phyloP scores from a whole-genome alignment of 53 echinoderm and acorn worm genomes.

The Paelopatides confundens region DNA sequence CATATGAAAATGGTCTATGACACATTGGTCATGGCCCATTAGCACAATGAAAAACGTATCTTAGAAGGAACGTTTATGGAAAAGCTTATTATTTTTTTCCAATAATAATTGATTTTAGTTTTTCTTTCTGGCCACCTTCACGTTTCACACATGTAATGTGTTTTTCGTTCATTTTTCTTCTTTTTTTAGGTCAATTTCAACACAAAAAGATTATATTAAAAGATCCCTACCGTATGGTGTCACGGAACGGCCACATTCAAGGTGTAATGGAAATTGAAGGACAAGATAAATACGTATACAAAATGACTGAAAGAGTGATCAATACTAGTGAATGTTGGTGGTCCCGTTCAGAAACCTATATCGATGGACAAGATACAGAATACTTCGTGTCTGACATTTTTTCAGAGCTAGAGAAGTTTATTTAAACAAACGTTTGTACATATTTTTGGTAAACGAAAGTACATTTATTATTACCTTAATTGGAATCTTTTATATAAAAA shows the following conservation, averaged over 20 bases:
- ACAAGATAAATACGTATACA: neutral
- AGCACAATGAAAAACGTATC: too few relatives aligned
- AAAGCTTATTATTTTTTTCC: too few relatives aligned
- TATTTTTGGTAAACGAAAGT: too few relatives aligned
- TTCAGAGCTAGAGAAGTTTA: neutral
- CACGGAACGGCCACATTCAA: neutral
- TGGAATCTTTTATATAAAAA: too few relatives aligned
- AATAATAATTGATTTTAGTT: too few relatives aligned
- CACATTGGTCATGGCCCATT: too few relatives aligned
- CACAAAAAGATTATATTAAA: neutral
- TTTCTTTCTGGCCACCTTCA: too few relatives aligned
- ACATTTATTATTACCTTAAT: too few relatives aligned
- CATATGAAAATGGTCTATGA: too few relatives aligned
- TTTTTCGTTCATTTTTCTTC: neutral
- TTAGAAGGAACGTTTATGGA: too few relatives aligned
- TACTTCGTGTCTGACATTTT: slow-evolving; percentile 1
- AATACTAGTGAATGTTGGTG: slow-evolving; percentile 9
- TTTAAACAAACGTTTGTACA: too few relatives aligned
- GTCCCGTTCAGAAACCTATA: neutral
- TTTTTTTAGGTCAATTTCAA: slow-evolving; percentile 21
- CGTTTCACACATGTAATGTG: too few relatives aligned
- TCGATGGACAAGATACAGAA: neutral
- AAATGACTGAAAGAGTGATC: neutral
- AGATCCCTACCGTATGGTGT: neutral
- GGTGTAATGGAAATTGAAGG: slow-evolving; percentile 21